Evolutionary conservation across 2,113 vertebrate genomes (phyloP), one percentile per base, ranked within the genome.

Genomic region (Collichthys lucidus): DNA sequence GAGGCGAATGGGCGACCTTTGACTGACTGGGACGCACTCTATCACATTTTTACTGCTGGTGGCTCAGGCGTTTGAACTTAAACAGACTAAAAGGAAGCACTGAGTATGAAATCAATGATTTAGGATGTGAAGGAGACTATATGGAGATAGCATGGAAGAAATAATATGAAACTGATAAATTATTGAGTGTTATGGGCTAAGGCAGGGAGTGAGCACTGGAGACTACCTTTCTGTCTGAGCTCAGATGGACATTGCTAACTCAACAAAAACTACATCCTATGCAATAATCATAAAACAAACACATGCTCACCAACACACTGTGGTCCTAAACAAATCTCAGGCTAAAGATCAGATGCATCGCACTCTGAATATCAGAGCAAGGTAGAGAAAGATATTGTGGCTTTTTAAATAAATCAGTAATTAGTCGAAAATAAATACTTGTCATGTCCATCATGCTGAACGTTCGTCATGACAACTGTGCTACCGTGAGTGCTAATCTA

Each of bases 91-190:
- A 65, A 42, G 49, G 29, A 11, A 65, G 52, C n/a, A 53, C 26
- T 7, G 63, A 50, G 50, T 56, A 62, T 16, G 0, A 53, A 81
- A 87, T 75, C 46, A 86, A 83, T 83, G 60, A 80, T 79, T 72
- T 61, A 84, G n/a, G 74, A n/a, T 11, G 15, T 46, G 50, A 77
- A 52, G 53, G 12, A 12, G 65, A 19, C 9, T 7, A 42, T 17
- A 62, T 24, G 47, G 72, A 75, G 72, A 55, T 44, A 8, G 22
- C 50, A 77, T 31, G 44, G 35, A 78, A 40, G 70, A 77, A 80
- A 77, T 68, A 63, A 86, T 19, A 75, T 20, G 5, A 79, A 47
- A 29, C 17, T 44, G 35, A 73, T 90, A 44, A 79, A 80, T 86
- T 73, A 89, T 86, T 88, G 2, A 91, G 17, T 59, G 1, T 40